Conservation (phyloP, 2,888 invertebrate genomes). For the Pterostichus madidus region DNA sequence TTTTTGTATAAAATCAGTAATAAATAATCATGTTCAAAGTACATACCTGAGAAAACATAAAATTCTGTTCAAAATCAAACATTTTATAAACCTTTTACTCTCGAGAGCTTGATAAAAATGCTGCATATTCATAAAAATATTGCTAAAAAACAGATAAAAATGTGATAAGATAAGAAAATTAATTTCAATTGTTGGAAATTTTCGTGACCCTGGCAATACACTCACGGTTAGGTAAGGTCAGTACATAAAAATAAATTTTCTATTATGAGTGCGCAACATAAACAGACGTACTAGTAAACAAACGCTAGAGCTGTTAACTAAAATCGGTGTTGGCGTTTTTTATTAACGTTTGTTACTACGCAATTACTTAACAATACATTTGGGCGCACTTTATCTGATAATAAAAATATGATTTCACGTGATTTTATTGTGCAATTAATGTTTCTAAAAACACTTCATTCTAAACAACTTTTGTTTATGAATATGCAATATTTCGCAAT, state of each 20-base stretch:
- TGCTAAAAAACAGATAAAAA: slow-evolving; percentile 21
- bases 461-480: neutral
- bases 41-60: slow-evolving; percentile 27
- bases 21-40: slow-evolving; percentile 14
- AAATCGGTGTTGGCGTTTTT: slow-evolving; percentile 17
- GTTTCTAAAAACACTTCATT: neutral
- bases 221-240: slow-evolving; percentile 57
- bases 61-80: slow-evolving; percentile 30
- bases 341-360: slow-evolving; percentile 35
- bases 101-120: neutral
- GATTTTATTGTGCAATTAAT: slow-evolving; percentile 28
- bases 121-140: slow-evolving; percentile 11
- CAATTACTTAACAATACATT: slow-evolving; percentile 21
- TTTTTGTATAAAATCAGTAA: neutral
- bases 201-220: slow-evolving; percentile 34
- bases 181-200: slow-evolving; percentile 61
- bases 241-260: slow-evolving; percentile 61
- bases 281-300: slow-evolving; percentile 59
- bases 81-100: neutral
- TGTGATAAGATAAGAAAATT: slow-evolving; percentile 60
- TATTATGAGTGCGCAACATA: slow-evolving; percentile 51
- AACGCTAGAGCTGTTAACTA: neutral
- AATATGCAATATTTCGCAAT: neutral
- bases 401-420: slow-evolving; percentile 27
- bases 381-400: slow-evolving; percentile 16